Evolutionary conservation across 2,888 invertebrate genomes (phyloP).

Genomic region (Aethes cnicana): DNA sequence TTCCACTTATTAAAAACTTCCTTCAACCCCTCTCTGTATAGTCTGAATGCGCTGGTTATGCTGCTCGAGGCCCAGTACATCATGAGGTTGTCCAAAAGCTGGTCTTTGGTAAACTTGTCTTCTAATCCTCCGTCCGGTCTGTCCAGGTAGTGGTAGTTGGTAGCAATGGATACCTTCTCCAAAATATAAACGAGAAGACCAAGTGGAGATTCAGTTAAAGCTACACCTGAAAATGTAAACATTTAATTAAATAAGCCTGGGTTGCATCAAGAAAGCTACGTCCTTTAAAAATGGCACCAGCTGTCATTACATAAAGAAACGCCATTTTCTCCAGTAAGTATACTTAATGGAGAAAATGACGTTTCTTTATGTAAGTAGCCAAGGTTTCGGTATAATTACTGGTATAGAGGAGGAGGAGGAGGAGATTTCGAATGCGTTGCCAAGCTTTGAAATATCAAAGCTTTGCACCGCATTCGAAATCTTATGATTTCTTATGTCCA

Average conservation of each 20-base stretch:
- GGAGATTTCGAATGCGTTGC: no score
- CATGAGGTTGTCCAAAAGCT: conserved; percentile 64
- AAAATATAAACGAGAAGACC: conserved; percentile 89
- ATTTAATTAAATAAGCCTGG: neutral
- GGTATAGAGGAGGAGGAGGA: no score
- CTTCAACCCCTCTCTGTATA: neutral
- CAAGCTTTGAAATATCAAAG: no score
- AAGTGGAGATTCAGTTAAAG: conserved; percentile 85
- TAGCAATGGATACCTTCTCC: conserved; percentile 89
- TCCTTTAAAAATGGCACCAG: no score
- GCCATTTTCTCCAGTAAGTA: no score
- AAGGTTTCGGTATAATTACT: no score
- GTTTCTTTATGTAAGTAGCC: no score
- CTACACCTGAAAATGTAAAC: conserved; percentile 72
- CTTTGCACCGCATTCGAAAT: no score
- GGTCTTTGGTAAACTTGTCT: conserved; percentile 82
- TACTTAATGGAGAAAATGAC: no score
- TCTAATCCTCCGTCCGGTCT: conserved; percentile 85
- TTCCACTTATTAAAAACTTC: neutral
- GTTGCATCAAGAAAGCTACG: no score
- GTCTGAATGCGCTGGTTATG: neutral
- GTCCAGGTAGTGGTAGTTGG: conserved; percentile 57
- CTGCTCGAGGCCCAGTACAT: conserved; percentile 18
- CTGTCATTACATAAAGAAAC: no score
- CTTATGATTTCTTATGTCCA: no score